Evolutionary conservation across 2,888 invertebrate genomes (phyloP), one percentile per base, ranked within the genome.

Genomic region (Drosophila birchii): DNA sequence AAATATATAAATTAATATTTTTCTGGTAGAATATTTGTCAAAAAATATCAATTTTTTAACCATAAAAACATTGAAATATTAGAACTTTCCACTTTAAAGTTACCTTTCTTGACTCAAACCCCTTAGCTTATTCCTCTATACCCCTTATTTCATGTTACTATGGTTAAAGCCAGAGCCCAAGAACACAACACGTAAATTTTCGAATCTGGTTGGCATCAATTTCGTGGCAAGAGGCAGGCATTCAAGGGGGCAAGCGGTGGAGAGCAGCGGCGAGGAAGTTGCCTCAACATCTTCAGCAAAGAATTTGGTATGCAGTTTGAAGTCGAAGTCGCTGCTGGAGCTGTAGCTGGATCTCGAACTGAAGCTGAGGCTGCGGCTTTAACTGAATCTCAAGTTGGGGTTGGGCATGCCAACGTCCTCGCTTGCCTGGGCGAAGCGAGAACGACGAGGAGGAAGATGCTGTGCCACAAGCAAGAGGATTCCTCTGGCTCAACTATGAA

Each of bases 231-330:
- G 56, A 61, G 56, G 47, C 47, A 39, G 68, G 41, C 57, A 38
- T 29, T 20, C 32, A 23, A 36, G 47, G 60, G 60, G 23, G 26
- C 18, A 16, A 3, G 44, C 51, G 56, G 56, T 39, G 51, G 34
- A 34, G 34, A 11, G 23, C 14, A 29, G 47, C 47, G 29, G 53
- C 26, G 23, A n/a, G 58, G 81, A 84, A 85, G 75, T 85, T 86
- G 83, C 84, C 81, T 62, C 87, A 88, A 85, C 89, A 78, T 81
- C 85, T 88, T 84, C 69, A 77, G 75, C 67, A 69, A 89, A 89
- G 86, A 87, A 86, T 86, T 86, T 88, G 90, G 88, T 89, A 86
- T 89, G 89, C 89, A 86, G 88, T 83, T 84, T 54, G 69, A 67
- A 66, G 72, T 47, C 26, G 67, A 34, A 69, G 41, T 56, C 70